Evolutionary conservation across 2,797 vertebrate species (phyloP), one percentile per base, ranked within the genome.

Genomic region (Coendou prehensilis): DNA sequence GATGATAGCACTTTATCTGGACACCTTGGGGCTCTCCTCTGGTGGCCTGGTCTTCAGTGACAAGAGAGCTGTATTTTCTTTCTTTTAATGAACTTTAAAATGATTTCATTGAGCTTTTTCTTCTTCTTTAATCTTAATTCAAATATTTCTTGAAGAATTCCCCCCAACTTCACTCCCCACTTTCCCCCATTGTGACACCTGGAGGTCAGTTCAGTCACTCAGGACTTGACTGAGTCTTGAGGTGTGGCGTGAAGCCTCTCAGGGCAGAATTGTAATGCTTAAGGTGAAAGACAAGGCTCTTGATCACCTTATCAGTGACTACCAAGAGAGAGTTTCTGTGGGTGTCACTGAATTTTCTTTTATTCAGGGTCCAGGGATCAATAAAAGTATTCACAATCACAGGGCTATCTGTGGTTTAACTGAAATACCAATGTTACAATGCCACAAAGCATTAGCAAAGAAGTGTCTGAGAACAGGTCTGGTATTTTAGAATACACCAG

Each of bases 271-370:
- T 98, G 97, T 94, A 98, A 97, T 22, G 2, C 89, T 98, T 97
- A 97, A 98, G 97, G 98, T 98, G 98, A 98, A 98, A 98, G 98
- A 98, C 97, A 88, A 94, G 97, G 87, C 96, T 98, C 37, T 98
- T 98, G 97, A 98, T 98, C 98, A 98, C 97, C 97, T 97, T 95
- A 79, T 95, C 96, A 98, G 97, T 52, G 85, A 93, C 97, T 97
- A 97, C 95, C 94, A 96, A 45, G 33, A 93, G 57, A 93, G 97
- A 98, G 98, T 97, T 97, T 98, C 98, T 83, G 81, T 96, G 98
- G 98, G 97, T 98, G 97, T 52, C 63, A 20, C 89, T 87, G 94
- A 95, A 63, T 98, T 98, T 98, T 98, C 94, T 98, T 97, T 97
- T 96, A 94, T 95, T 97, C 89, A 61, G 87, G 95, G 91, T 97